Conservation (phyloP, 2,888 invertebrate genomes). For the Polymixis flavicincta region DNA sequence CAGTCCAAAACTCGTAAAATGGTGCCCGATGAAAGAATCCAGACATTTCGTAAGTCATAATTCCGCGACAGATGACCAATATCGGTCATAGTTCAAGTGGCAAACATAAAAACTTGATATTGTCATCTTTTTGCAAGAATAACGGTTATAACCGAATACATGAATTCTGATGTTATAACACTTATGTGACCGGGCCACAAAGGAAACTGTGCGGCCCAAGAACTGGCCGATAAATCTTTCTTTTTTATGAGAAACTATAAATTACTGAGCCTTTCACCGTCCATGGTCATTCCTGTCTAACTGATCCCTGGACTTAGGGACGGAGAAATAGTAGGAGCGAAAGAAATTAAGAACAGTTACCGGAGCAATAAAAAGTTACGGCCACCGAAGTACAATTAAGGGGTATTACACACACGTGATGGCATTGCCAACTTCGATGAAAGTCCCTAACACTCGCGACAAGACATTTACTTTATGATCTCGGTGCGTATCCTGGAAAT, state of each 20-base stretch:
- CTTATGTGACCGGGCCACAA: slow-evolving; percentile 57
- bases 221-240: slow-evolving; percentile 60
- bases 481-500: slow-evolving; percentile 54
- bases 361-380: slow-evolving; percentile 77
- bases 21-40: not conserved
- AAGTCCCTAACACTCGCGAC: slow-evolving; percentile 46
- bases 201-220: slow-evolving; percentile 47
- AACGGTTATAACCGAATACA: slow-evolving; percentile 64
- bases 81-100: slow-evolving; percentile 51
- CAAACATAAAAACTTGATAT: slow-evolving; percentile 55
- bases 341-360: slow-evolving; percentile 71
- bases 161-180: slow-evolving; percentile 67
- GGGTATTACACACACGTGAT: slow-evolving; percentile 72
- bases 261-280: slow-evolving; percentile 59
- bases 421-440: slow-evolving; percentile 61
- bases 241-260: slow-evolving; percentile 69
- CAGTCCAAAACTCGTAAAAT: slow-evolving; percentile 25
- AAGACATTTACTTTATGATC: slow-evolving; percentile 57
- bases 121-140: slow-evolving; percentile 61
- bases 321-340: slow-evolving; percentile 61
- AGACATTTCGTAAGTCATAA: slow-evolving; percentile 40
- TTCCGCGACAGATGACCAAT: slow-evolving; percentile 40
- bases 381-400: slow-evolving; percentile 73
- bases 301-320: slow-evolving; percentile 60
- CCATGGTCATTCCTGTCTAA: slow-evolving; percentile 58